Evolutionary conservation across 2,888 invertebrate genomes (phyloP).

Genomic region (Orthonevra nobilis): DNA sequence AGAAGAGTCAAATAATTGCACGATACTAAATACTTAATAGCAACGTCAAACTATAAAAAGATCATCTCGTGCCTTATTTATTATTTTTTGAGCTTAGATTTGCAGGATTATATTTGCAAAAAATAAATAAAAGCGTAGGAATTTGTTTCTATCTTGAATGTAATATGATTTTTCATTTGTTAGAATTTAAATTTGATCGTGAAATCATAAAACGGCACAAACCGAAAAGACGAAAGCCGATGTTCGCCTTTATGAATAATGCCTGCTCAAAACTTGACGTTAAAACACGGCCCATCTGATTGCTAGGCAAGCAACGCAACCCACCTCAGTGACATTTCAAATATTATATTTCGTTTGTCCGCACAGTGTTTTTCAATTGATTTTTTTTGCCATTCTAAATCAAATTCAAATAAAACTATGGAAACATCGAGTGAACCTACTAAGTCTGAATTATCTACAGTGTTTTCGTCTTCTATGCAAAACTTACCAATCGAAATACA

Average conservation of each 20-base stretch:
- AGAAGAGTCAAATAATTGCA: no score
- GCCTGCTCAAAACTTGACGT: conserved; percentile 5
- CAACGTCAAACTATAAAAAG: no score
- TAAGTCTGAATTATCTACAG: conserved; percentile 65
- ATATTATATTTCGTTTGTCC: conserved; percentile 39
- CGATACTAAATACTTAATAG: no score
- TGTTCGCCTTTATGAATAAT: no score
- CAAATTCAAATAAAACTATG: conserved; percentile 59
- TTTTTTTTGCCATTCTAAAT: conserved; percentile 1
- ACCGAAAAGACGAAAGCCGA: no score
- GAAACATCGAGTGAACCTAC: conserved; percentile 68
- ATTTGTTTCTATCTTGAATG: no score
- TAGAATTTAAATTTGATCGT: no score
- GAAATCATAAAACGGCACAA: background rate
- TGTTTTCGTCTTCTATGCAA: conserved; percentile 70
- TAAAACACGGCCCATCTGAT: conserved; percentile 19
- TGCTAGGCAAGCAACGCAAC: conserved; percentile 12
- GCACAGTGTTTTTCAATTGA: conserved; percentile 26
- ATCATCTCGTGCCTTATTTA: no score
- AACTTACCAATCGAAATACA: conserved; percentile 77
- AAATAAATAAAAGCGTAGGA: no score
- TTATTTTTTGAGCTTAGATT: no score
- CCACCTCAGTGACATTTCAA: conserved; percentile 32
- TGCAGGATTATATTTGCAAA: no score
- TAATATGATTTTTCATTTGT: no score